Conservation (phyloP, 1,140 invertebrate species). For the Neodiprion virginianus region DNA sequence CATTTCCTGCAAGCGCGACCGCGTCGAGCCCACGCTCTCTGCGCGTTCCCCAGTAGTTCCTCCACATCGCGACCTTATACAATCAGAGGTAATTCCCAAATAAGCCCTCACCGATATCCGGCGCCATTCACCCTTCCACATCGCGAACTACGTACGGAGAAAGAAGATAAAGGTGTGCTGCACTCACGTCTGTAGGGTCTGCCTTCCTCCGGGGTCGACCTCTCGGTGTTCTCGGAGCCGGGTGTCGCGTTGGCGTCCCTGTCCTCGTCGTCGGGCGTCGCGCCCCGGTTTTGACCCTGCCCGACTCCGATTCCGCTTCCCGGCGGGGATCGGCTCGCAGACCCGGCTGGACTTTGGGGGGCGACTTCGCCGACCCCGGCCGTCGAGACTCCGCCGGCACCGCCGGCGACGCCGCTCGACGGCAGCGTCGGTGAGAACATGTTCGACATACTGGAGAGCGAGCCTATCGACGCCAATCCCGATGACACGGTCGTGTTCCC, state of each 20-base stretch:
- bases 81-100: too few species aligned
- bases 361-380: constrained; percentile 45
- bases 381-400: constrained; percentile 34
- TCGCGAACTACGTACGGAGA: too few species aligned
- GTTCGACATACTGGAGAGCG: constrained; percentile 57
- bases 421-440: constrained; percentile 58
- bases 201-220: constrained; percentile 65
- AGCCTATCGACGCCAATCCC: constrained; percentile 54
- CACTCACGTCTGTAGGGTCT: constrained; percentile 64
- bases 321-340: constrained; percentile 44
- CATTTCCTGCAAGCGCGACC: too few species aligned
- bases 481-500: constrained; percentile 39
- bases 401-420: constrained; percentile 27
- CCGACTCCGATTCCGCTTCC: constrained; percentile 34
- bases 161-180: constrained; percentile 2
- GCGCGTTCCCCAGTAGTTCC: too few species aligned
- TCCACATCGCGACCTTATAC: too few species aligned
- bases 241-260: constrained; percentile 63
- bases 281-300: constrained; percentile 38
- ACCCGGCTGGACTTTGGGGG: constrained; percentile 49
- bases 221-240: constrained; percentile 64
- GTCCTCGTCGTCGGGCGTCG: constrained; percentile 58
- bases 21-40: too few species aligned
- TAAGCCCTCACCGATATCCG: too few species aligned
- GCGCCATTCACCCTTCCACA: too few species aligned